Conservation (phyloP, 2,113 vertebrate species). For the Syrrhaptes paradoxus region DNA sequence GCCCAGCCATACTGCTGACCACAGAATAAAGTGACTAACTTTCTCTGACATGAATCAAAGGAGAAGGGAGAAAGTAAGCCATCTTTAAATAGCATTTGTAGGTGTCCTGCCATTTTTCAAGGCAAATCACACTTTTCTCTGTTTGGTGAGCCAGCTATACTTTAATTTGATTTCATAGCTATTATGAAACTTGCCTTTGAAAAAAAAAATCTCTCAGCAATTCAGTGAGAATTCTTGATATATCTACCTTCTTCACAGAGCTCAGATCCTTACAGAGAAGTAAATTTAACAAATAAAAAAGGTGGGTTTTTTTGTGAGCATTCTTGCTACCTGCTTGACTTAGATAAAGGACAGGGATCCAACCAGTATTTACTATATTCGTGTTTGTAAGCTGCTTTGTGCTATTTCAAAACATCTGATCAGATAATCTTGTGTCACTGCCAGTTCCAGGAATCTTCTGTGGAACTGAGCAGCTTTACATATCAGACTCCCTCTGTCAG, state of each 20-base stretch:
- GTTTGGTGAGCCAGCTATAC: not conserved
- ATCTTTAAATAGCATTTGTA: not conserved
- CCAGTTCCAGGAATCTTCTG: not conserved
- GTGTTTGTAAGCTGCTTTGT: conserved; percentile 49
- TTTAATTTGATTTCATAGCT: conserved; percentile 14
- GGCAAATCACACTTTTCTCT: not conserved
- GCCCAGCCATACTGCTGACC: not conserved
- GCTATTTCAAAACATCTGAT: conserved; percentile 54
- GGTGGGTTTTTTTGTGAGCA: not conserved
- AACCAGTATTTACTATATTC: conserved; percentile 52
- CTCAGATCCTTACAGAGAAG: not conserved
- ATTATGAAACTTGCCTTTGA: not conserved
- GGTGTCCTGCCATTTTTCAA: not conserved
- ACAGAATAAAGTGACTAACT: not conserved
- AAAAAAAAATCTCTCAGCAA: not conserved
- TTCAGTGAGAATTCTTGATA: not conserved
- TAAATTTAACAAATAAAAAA: not conserved
- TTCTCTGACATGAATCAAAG: not conserved
- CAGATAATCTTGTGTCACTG: conserved; percentile 3
- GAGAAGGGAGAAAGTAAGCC: not conserved
- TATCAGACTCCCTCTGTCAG: not conserved
- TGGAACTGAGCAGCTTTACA: not conserved
- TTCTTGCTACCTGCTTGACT: conserved; percentile 4
- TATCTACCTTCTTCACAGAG: not conserved
- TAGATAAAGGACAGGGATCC: not conserved